Evolutionary conservation across 1,140 invertebrate species (phyloP).

Genomic region (Drosophila ambigua): DNA sequence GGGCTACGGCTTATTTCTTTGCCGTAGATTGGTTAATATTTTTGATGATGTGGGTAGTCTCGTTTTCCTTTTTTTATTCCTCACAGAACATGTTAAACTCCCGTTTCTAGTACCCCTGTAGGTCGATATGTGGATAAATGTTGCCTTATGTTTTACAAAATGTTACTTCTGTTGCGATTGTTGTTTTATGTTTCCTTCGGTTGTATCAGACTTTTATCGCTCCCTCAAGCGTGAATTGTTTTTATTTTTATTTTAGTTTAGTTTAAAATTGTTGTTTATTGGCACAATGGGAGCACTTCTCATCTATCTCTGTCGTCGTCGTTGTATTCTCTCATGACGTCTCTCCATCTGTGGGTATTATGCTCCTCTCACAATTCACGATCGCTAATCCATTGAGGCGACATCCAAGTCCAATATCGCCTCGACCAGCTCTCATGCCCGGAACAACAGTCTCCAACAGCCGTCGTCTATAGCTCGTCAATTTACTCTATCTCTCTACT

Average conservation of each 20-base stretch:
- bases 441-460: slow-evolving; percentile 25
- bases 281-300: slow-evolving; percentile 67
- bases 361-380: slow-evolving; percentile 33
- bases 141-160: slow-evolving; percentile 27
- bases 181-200: slow-evolving; percentile 51
- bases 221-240: slow-evolving; percentile 63
- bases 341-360: slow-evolving; percentile 8
- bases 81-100: slow-evolving; percentile 34
- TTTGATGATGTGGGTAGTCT: slow-evolving; percentile 5
- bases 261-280: slow-evolving; percentile 49
- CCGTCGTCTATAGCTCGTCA: no score
- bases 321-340: slow-evolving; percentile 58
- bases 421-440: slow-evolving; percentile 49
- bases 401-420: slow-evolving; percentile 52
- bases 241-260: slow-evolving; percentile 46
- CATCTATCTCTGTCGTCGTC: slow-evolving; percentile 32
- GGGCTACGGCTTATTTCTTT: slow-evolving; percentile 1
- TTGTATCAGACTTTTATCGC: slow-evolving; percentile 66
- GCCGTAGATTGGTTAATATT: background rate
- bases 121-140: slow-evolving; percentile 50
- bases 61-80: slow-evolving; percentile 1
- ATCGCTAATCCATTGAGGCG: slow-evolving; percentile 47
- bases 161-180: slow-evolving; percentile 22
- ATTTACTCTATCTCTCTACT: slow-evolving; percentile 20
- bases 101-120: slow-evolving; percentile 6